Base-by-base conservation (phyloP, 2,113 vertebrate species). In the Poicephalus meyeri region DNA sequence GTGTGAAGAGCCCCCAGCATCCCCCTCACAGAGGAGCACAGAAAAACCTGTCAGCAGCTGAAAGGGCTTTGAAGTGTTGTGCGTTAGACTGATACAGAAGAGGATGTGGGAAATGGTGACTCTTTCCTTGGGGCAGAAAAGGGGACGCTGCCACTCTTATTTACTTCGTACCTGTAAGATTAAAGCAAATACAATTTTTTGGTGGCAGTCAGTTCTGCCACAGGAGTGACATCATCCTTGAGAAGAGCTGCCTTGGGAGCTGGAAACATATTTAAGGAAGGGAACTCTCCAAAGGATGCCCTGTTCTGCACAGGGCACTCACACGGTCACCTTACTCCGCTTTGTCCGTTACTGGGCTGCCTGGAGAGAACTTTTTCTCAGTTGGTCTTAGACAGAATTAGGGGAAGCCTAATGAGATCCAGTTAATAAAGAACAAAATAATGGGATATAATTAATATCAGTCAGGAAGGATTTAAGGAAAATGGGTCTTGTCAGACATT, bases 351-450 rank as follows among this genome's bases (percentile, higher is more conserved):
- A 39, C 73, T 85, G 89, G 16, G 11, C 25, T 79, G 7, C 61
- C 55, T 85, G 60, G 37, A 60, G 66, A 66, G 31, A 85, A 10
- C 61, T 76, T 78, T 2, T 58, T 47, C 28, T 86, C 77, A 68
- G 11, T 61, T 89, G 60, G 19, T 76, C 73, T 91, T 17, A 71
- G 74, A 25, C 23, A 64, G 61, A 71, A 63, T 79, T 53, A 85
- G 24, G 44, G 46, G 74, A 88, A 91, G 53, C 21, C 5, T 95
- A 88, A 95, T 91, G 74, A 85, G 84, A 42, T 85, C 39, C n/a
- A 94, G 33, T 96, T 96, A 93, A 80, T 63, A 82, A 77, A 77
- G 84, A 89, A 94, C 9, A 61, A 80, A 80, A 88, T 64, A 10
- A 73, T 56, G 37, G 31, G 58, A 65, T 91, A 46, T 91, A 89